Evolutionary conservation across 2,888 invertebrate species (phyloP), one percentile per base, ranked within the genome.

Genomic region (Pilophorus perplexus): DNA sequence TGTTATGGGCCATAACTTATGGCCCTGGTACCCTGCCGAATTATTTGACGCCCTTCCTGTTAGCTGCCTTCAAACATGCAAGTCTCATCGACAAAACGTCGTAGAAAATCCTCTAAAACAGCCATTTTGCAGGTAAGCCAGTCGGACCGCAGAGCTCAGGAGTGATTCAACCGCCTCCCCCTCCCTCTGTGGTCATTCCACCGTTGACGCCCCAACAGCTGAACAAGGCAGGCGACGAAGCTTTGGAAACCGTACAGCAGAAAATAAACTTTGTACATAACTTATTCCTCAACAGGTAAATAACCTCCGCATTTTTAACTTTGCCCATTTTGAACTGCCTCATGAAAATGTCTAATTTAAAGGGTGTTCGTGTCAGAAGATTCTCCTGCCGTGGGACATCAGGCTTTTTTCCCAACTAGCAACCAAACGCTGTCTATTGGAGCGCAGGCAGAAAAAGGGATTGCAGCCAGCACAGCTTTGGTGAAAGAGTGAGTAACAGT

Each of bases 401-500:
- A 76, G 69, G 75, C 76, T 66, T 76, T 78, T 68, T 77, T 78
- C 70, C 75, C 74, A 33, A 76, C 77, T 10, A 74, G 75, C 22
- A 76, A 77, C 65, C 71, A 73, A 46, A 77, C 77, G 0, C 71
- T 77, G 27, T 72, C 74, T 38, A 72, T 73, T 59, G 78, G 77
- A 23, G 74, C 75, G 48, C 73, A 75, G 64, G 78, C 77, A 2
- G 75, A 76, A 69, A 75, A 76, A 69, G 74, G 73, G 42, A 74
- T 78, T 40, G 76, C 77, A 68, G 77, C 78, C 6, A 75, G 76
- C 22, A 74, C 76, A 55, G 74, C 74, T 40, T 74, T 78, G 20
- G 74, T 78, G 3, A 74, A 77, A 54, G 74, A 78, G 78, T 78
- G 72, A 74, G 66, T 16, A n/a, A 14, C n/a, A n/a, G n/a, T n/a